Base-by-base conservation (phyloP, 2,888 invertebrate genomes). In the Zhuqinia jingwanae region DNA sequence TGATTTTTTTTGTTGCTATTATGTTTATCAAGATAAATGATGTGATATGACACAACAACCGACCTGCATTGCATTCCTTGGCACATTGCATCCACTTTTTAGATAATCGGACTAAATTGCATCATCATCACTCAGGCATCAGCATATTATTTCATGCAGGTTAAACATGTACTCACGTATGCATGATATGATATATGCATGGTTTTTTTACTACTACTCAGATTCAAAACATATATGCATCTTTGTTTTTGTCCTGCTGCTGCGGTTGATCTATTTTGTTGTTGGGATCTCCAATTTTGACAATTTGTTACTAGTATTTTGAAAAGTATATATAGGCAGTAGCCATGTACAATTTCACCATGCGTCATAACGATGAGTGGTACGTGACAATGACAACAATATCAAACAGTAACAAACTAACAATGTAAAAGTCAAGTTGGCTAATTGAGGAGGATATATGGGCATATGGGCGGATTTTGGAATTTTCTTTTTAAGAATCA, bases 21-120 rank as follows among this genome's bases (percentile, higher is more conserved):
- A 68, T 68, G 45, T 22, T 45, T 45, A 68, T 42, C n/a, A n/a
- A n/a, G n/a, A n/a, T n/a, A n/a, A n/a, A n/a, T n/a, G n/a, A n/a
- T n/a, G n/a, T n/a, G n/a, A n/a, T n/a, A n/a, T n/a, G n/a, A n/a
- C n/a, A n/a, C n/a, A n/a, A n/a, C 42, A 45, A 68, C 68, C 25
- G 45, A 68, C 68, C 68, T 68, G 22, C 68, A 68, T 45, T 45
- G 45, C 25, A 22, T 60, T 22, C 20, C 20, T 36, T 30, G n/a
- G 27, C n/a, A 68, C 20, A 68, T 45, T 68, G 68, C 68, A 22
- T 68, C 13, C 45, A 68, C 42, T 68, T 68, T 53, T 68, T 22
- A 68, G 45, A n/a, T n/a, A 27, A 42, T 13, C 45, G 42, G 45
- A 11, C 22, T n/a, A n/a, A n/a, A n/a, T 68, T 68, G 45, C 45